These are phyloP conservation scores for Hestina assimilis DNA, from an alignment of 1,140 invertebrate genomes.

Conservation along the genomic window DNA sequence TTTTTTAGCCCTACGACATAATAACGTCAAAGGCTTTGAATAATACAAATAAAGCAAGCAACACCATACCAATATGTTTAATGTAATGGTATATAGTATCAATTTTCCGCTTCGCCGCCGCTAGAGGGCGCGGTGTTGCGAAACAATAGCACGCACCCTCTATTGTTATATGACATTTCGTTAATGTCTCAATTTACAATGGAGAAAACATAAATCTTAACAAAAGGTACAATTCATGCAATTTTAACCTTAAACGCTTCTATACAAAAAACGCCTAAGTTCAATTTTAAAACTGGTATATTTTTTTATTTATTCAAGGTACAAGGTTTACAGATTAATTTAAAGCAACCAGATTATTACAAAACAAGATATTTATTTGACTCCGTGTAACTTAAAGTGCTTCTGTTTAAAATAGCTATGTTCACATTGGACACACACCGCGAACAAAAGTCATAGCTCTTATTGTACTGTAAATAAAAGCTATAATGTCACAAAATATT, in stretches of 20 bases:
- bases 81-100: neutral
- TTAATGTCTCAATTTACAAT: conserved; percentile 4
- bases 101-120: conserved; percentile 35
- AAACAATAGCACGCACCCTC: conserved; percentile 34
- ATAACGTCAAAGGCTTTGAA: too few species aligned
- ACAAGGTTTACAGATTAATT: neutral
- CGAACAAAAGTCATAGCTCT: neutral
- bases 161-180: conserved; percentile 44
- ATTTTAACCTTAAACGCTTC: too few species aligned
- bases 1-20: too few species aligned
- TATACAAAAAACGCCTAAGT: too few species aligned
- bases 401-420: conserved; percentile 7
- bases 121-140: conserved; percentile 38
- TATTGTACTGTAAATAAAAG: neutral
- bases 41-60: neutral
- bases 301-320: too few species aligned
- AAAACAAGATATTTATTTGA: conserved; percentile 12
- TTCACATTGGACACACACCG: conserved; percentile 8
- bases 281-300: too few species aligned
- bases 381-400: conserved; percentile 13
- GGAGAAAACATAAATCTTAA: neutral
- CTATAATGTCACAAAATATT: conserved; percentile 1
- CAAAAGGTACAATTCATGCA: too few species aligned
- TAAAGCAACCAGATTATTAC: neutral
- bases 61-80: neutral